These are phyloP conservation scores for Acanthisitta chloris DNA, from an alignment of 2,113 vertebrate genomes.

Conservation along the genomic window DNA sequence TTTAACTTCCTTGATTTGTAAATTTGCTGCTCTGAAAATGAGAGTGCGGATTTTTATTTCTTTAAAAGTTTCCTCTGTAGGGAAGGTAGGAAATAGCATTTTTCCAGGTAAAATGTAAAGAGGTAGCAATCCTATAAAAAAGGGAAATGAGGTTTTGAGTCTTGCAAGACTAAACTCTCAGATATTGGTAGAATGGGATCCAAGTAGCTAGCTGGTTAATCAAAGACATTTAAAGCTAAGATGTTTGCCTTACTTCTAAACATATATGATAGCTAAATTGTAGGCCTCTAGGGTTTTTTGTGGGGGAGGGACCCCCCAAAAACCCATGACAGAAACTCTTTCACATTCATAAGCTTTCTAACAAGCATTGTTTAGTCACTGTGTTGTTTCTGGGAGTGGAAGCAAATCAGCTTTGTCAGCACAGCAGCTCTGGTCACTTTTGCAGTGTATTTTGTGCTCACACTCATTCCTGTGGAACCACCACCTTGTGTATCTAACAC, in stretches of 20 bases:
- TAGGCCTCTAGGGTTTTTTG: background rate
- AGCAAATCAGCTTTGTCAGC: background rate
- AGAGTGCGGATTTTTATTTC: background rate
- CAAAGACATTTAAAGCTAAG: background rate
- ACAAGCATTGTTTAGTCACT: background rate
- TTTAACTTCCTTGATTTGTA: background rate
- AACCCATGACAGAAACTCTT: accelerated
- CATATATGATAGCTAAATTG: background rate
- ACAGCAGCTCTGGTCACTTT: background rate
- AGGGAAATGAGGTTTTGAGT: background rate
- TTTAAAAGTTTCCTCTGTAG: background rate
- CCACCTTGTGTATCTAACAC: background rate
- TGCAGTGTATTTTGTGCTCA: background rate
- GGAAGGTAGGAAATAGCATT: background rate
- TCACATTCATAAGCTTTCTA: background rate
- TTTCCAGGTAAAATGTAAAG: background rate
- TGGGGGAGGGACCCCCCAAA: accelerated
- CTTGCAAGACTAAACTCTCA: background rate
- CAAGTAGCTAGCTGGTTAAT: background rate
- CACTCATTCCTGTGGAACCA: background rate
- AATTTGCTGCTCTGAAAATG: background rate
- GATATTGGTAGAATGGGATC: background rate
- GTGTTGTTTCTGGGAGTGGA: background rate
- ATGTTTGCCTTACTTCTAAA: background rate
- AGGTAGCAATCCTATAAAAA: background rate